These are phyloP conservation scores for Nothobranchius kuhntae DNA, from an alignment of 2,113 vertebrate species.

Conservation along the genomic window DNA sequence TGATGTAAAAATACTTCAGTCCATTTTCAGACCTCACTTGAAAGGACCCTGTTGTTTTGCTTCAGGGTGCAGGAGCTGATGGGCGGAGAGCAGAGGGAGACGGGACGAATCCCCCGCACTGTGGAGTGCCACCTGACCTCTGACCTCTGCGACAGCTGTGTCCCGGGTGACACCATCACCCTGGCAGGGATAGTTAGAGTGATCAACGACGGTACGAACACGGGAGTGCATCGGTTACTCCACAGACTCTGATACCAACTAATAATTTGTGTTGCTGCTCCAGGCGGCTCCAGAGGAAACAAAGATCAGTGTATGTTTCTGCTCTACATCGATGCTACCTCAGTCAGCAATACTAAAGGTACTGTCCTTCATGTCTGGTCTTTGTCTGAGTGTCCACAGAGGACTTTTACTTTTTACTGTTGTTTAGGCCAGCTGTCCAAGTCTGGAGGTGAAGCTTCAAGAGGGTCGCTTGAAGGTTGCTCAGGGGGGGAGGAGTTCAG, in stretches of 20 bases:
- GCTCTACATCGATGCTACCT: slow-evolving; percentile 93
- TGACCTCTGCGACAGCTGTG: slow-evolving; percentile 95
- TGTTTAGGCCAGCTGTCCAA: slow-evolving; percentile 60
- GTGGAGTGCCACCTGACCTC: slow-evolving; percentile 93
- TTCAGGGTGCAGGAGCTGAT: slow-evolving; percentile 93
- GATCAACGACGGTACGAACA: slow-evolving; percentile 85
- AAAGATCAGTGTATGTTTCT: slow-evolving; percentile 98
- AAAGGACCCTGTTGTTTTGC: fast-evolving
- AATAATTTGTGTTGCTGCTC: slow-evolving; percentile 1
- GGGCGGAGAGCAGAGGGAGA: slow-evolving; percentile 90
- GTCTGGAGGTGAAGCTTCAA: slow-evolving; percentile 71
- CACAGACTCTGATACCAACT: too few relatives aligned
- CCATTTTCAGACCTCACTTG: neutral
- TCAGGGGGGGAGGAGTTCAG: slow-evolving; percentile 86
- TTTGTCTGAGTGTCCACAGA: neutral
- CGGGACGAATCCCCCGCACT: slow-evolving; percentile 93
- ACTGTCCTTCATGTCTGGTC: neutral
- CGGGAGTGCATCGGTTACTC: too few relatives aligned
- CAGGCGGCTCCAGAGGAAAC: slow-evolving; percentile 86
- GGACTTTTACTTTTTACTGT: neutral
- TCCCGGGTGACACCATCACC: slow-evolving; percentile 93
- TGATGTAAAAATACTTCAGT: neutral
- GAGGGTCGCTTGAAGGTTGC: slow-evolving; percentile 74
- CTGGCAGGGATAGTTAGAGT: slow-evolving; percentile 91
- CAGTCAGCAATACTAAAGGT: slow-evolving; percentile 95